Evolutionary conservation across 1,140 invertebrate genomes (phyloP).

Genomic region (Pollicipes pollicipes): DNA sequence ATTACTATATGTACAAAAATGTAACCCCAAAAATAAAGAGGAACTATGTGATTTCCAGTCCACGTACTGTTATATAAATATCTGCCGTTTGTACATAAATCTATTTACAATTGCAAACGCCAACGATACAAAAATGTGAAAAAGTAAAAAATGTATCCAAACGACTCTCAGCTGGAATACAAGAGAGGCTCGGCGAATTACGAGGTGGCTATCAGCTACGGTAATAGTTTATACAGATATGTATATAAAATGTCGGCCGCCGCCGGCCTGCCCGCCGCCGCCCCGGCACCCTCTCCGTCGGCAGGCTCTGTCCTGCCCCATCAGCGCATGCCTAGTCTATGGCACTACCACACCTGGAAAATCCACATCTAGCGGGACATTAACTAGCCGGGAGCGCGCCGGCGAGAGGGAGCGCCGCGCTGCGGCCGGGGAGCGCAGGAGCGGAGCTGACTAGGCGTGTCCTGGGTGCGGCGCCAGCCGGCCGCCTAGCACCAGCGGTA

Average conservation of each 20-base stretch:
- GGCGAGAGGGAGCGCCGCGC: no score
- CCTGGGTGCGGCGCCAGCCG: not conserved
- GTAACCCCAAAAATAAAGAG: not conserved
- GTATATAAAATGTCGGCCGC: not conserved
- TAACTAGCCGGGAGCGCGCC: no score
- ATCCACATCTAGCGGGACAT: no score
- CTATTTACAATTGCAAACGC: not conserved
- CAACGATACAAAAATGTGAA: conserved; percentile 10
- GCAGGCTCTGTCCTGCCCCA: not conserved
- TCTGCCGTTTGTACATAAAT: conserved; percentile 3
- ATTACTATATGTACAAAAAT: not conserved
- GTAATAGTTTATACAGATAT: conserved; percentile 3
- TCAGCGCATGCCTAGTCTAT: not conserved
- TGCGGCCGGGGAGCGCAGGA: no score
- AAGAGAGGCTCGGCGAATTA: conserved; percentile 4
- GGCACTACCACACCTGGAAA: not conserved
- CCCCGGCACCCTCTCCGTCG: no score
- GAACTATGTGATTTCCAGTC: not conserved
- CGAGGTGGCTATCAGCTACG: conserved; percentile 8
- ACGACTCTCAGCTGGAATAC: conserved; percentile 9
- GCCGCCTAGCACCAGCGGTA: conserved; percentile 53
- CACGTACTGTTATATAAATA: conserved; percentile 2
- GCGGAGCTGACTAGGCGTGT: not conserved
- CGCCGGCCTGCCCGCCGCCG: no score
- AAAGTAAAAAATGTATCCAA: conserved; percentile 10